Evolutionary conservation across 37 sponge, comb jelly and placozoan species (phyloP).

Genomic region (Bolinopsis microptera): DNA sequence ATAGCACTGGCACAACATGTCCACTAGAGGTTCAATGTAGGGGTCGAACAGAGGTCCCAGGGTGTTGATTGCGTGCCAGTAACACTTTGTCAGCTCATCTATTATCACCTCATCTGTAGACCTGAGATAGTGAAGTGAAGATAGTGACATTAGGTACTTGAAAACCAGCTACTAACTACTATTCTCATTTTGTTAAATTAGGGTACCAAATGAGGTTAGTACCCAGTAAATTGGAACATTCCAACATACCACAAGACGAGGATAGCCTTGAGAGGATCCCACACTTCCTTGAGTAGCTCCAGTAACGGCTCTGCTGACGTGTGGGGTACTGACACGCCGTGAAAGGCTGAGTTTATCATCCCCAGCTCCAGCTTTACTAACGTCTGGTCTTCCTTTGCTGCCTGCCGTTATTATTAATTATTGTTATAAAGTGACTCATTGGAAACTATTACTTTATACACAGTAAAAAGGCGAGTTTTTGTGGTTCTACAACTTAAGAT

Average conservation of each 20-base stretch:
- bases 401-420: neutral
- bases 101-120: constrained; percentile 52
- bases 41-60: constrained; percentile 60
- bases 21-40: constrained; percentile 6
- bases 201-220: too few relatives aligned
- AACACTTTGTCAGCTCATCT: constrained; percentile 42
- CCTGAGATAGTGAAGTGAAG: neutral
- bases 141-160: too few relatives aligned
- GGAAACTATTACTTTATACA: too few relatives aligned
- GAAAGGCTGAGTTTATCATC: constrained; percentile 39
- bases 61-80: constrained; percentile 56
- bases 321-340: constrained; percentile 39
- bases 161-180: too few relatives aligned
- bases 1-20: constrained; percentile 28
- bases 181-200: too few relatives aligned
- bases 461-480: too few relatives aligned
- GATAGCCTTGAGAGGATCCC: constrained; percentile 37
- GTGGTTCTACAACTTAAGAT: too few relatives aligned
- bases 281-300: constrained; percentile 47
- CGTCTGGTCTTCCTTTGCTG: neutral
- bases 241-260: neutral
- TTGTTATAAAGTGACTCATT: too few relatives aligned
- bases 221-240: too few relatives aligned
- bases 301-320: neutral
- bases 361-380: constrained; percentile 35